Conservation (phyloP, 2,797 vertebrate genomes). For the Poecilia velifera region DNA sequence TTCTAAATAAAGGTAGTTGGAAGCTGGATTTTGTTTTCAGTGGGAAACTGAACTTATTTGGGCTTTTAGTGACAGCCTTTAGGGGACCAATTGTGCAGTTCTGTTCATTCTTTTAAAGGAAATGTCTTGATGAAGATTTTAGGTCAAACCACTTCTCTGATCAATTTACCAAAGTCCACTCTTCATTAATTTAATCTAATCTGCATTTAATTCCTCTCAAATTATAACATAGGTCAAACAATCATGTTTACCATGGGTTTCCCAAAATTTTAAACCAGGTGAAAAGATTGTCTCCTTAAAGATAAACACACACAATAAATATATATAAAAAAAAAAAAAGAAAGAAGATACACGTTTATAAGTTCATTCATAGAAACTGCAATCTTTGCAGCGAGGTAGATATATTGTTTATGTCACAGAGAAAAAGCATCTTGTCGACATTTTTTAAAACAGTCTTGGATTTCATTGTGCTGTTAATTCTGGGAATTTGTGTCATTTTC, state of each 20-base stretch:
- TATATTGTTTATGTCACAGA: too few species aligned
- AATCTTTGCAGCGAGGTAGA: not conserved
- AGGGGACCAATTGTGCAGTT: not conserved
- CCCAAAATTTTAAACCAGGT: not conserved
- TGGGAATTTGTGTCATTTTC: slow-evolving; percentile 21
- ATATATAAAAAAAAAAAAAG: not conserved
- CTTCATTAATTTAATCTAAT: slow-evolving; percentile 20
- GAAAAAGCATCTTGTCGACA: not conserved
- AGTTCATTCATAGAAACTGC: not conserved
- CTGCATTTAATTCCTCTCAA: not conserved
- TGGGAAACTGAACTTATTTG: not conserved
- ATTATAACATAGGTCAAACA: too few species aligned
- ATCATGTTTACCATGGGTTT: not conserved
- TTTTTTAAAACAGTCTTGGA: slow-evolving; percentile 51
- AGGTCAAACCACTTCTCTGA: not conserved
- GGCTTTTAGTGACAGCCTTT: not conserved
- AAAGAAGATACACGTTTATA: not conserved
- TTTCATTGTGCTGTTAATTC: slow-evolving; percentile 36
- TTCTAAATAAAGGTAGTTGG: not conserved
- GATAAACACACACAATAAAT: not conserved
- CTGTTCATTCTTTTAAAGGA: not conserved
- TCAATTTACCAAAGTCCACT: not conserved
- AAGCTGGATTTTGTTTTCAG: not conserved
- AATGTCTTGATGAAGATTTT: not conserved
- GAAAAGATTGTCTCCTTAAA: not conserved